Percentiles rank a stretch among this genome's conserved stretches.
These are phyloP conservation scores for Oryzias curvinotus DNA, from an alignment of 2,113 vertebrate species.

Conservation along the genomic window DNA sequence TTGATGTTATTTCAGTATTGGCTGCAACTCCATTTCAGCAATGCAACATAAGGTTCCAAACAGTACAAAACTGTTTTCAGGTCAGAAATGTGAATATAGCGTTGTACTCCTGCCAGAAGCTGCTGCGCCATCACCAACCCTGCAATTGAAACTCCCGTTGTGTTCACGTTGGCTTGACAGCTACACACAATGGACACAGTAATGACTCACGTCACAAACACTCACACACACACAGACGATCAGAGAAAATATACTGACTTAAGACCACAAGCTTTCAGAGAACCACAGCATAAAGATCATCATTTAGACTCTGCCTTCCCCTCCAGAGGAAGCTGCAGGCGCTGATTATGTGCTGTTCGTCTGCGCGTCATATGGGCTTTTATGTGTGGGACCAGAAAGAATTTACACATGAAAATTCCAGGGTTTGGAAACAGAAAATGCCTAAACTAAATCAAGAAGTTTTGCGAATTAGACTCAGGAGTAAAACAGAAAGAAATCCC, in stretches of 20 bases:
- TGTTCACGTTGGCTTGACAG: slow-evolving; percentile 57
- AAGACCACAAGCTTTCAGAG: slow-evolving; percentile 58
- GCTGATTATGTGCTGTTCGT: slow-evolving; percentile 67
- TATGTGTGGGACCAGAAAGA: slow-evolving; percentile 32
- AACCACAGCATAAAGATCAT: slow-evolving; percentile 68
- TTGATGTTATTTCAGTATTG: too few species aligned
- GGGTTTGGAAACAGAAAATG: slow-evolving; percentile 9
- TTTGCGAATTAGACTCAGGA: too few species aligned
- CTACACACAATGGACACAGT: slow-evolving; percentile 58
- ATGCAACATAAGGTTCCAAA: slow-evolving; percentile 6
- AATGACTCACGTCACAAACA: slow-evolving; percentile 42
- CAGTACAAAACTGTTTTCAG: slow-evolving; percentile 36
- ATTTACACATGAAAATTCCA: slow-evolving; percentile 24
- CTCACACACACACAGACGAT: slow-evolving; percentile 25
- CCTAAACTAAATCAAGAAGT: too few species aligned
- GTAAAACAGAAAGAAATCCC: too few species aligned
- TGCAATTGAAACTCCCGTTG: slow-evolving; percentile 48
- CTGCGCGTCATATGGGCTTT: slow-evolving; percentile 27
- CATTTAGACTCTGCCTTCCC: slow-evolving; percentile 56
- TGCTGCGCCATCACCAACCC: slow-evolving; percentile 36
- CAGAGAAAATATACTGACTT: slow-evolving; percentile 50
- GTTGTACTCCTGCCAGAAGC: slow-evolving; percentile 36
- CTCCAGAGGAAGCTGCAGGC: slow-evolving; percentile 57
- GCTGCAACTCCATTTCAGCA: too few species aligned
- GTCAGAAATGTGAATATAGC: slow-evolving; percentile 55